Percentiles rank a stretch among this genome's conserved stretches.
Evolutionary conservation across 1,140 invertebrate species (phyloP).

Genomic region (Rhynchophorus ferrugineus): DNA sequence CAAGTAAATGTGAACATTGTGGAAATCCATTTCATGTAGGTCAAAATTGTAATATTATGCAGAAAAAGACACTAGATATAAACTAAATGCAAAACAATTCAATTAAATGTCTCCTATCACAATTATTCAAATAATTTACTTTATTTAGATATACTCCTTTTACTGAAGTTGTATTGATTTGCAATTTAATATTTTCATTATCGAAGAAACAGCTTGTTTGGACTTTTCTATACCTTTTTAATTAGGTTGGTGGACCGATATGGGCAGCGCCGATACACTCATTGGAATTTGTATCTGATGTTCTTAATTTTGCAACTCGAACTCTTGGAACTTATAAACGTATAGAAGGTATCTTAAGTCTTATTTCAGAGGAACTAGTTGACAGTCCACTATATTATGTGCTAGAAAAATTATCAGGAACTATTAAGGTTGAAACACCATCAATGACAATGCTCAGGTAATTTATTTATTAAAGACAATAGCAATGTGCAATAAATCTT

Average conservation of each 20-base stretch:
- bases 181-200: too few species aligned
- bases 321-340: conserved; percentile 64
- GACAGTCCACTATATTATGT: conserved; percentile 86
- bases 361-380: conserved; percentile 70
- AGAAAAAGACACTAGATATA: too few species aligned
- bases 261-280: conserved; percentile 85
- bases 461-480: neutral
- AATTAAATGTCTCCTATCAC: too few species aligned
- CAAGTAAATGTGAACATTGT: conserved; percentile 68
- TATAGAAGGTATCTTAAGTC: conserved; percentile 63
- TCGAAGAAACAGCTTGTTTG: too few species aligned
- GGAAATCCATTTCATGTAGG: conserved; percentile 61
- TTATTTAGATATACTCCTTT: too few species aligned
- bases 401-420: conserved; percentile 53
- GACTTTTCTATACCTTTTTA: too few species aligned
- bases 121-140: too few species aligned
- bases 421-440: conserved; percentile 58
- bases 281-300: conserved; percentile 60
- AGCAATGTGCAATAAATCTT: conserved; percentile 10
- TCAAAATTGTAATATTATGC: too few species aligned
- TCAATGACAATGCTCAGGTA: conserved; percentile 58
- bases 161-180: too few species aligned
- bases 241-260: conserved; percentile 83
- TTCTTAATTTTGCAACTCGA: conserved; percentile 42
- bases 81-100: too few species aligned